A percentile compares a stretch with the other conserved stretches of the same genome.
phyloP scores from a whole-genome alignment of 2,888 invertebrate species.

The Anthoptus insignis region DNA sequence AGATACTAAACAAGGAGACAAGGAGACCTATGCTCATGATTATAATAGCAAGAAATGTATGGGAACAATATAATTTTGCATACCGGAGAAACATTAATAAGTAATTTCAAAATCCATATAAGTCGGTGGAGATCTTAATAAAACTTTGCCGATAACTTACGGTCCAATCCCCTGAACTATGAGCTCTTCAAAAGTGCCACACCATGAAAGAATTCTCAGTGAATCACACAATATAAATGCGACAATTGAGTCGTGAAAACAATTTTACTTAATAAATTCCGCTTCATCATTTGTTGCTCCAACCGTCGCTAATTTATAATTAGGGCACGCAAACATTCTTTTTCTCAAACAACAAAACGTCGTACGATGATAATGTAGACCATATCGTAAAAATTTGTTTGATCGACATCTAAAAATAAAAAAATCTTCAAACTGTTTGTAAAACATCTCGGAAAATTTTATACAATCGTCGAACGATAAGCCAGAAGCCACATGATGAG shows the following conservation, averaged over 20 bases:
- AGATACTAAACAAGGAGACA: no score
- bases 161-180: no score
- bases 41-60: no score
- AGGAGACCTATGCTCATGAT: no score
- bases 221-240: not conserved
- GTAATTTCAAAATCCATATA: no score
- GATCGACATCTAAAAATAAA: conserved; percentile 8
- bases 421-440: not conserved
- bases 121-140: no score
- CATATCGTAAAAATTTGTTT: conserved; percentile 10
- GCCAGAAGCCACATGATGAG: no score
- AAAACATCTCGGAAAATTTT: not conserved
- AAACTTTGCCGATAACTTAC: no score
- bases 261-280: conserved; percentile 48
- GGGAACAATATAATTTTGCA: no score
- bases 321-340: conserved; percentile 67
- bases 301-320: conserved; percentile 57
- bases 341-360: conserved; percentile 56
- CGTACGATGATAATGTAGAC: conserved; percentile 54
- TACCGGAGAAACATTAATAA: no score
- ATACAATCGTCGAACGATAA: no score
- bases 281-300: conserved; percentile 60
- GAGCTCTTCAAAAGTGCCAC: no score
- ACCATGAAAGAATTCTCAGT: not conserved
- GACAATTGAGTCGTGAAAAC: conserved; percentile 4